phyloP scores from a whole-genome alignment of 2,113 vertebrate genomes.

The Bagarius yarrelli region DNA sequence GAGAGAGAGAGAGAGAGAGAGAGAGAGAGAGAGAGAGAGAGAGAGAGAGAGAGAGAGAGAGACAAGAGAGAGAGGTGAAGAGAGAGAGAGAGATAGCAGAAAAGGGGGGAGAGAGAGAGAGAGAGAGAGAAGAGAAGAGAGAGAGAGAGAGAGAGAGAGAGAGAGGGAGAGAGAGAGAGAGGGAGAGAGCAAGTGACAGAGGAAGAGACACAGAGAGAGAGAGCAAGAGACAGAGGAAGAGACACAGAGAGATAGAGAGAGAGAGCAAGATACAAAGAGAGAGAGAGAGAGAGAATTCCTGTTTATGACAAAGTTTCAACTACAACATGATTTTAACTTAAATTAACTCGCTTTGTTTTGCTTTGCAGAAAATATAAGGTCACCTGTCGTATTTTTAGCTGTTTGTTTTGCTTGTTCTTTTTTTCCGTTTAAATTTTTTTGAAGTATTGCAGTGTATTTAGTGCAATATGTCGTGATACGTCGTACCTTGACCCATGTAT shows the following conservation, averaged over 20 bases:
- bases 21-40: not conserved
- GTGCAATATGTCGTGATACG: too few relatives aligned
- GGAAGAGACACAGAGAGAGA: constrained; percentile 47
- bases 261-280: too few relatives aligned
- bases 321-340: not conserved
- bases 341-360: constrained; percentile 10
- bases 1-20: constrained; percentile 6
- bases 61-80: too few relatives aligned
- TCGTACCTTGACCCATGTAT: too few relatives aligned
- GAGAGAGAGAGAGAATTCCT: not conserved
- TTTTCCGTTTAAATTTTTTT: too few relatives aligned
- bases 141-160: constrained; percentile 41
- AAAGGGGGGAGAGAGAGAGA: constrained; percentile 41
- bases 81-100: constrained; percentile 12
- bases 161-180: constrained; percentile 38
- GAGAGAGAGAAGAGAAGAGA: constrained; percentile 44
- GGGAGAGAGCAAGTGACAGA: too few relatives aligned
- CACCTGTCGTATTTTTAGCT: too few relatives aligned
- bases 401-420: too few relatives aligned
- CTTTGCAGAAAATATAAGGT: not conserved
- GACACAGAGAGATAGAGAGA: constrained; percentile 47
- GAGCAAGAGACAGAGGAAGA: constrained; percentile 34
- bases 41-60: constrained; percentile 46
- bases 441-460: too few relatives aligned
- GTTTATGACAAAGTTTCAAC: constrained; percentile 1